Conservation (phyloP, 2,888 invertebrate species). For the Drosophila meridiana region DNA sequence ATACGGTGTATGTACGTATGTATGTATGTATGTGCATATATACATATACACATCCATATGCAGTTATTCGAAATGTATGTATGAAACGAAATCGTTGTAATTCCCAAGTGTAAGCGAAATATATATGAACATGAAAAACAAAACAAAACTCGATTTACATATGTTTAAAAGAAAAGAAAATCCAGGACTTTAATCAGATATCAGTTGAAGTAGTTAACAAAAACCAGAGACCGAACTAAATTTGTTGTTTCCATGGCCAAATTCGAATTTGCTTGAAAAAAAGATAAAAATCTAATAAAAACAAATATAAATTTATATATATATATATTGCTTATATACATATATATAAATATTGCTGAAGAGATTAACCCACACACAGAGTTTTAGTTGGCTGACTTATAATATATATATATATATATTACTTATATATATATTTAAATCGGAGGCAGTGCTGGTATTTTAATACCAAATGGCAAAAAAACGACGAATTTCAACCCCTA, state of each 20-base stretch:
- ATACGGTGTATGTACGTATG: not conserved
- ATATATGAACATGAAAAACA: conserved; percentile 24
- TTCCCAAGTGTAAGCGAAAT: conserved; percentile 54
- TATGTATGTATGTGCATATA: conserved; percentile 16
- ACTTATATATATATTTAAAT: conserved; percentile 46
- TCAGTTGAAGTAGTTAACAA: conserved; percentile 70
- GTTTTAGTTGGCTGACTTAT: conserved; percentile 75
- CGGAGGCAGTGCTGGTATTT: conserved; percentile 53
- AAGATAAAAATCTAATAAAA: conserved; percentile 27
- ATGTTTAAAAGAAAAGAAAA: conserved; percentile 45
- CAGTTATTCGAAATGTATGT: conserved; percentile 18
- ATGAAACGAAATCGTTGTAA: conserved; percentile 59
- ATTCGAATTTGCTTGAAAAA: conserved; percentile 32
- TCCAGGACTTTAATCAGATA: conserved; percentile 74
- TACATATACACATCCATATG: conserved; percentile 2
- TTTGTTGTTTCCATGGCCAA: conserved; percentile 53
- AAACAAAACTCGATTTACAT: conserved; percentile 26
- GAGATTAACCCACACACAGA: conserved; percentile 82
- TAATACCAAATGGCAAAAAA: conserved; percentile 61
- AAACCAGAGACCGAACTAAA: conserved; percentile 42
- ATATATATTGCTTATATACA: conserved; percentile 2
- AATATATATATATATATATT: conserved; percentile 46
- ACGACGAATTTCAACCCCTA: conserved; percentile 40
- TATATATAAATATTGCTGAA: conserved; percentile 64
- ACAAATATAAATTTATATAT: conserved; percentile 18